These are phyloP conservation scores for Drosophila pseudoobscura DNA, from an alignment of 1,140 invertebrate genomes.

Conservation along the genomic window DNA sequence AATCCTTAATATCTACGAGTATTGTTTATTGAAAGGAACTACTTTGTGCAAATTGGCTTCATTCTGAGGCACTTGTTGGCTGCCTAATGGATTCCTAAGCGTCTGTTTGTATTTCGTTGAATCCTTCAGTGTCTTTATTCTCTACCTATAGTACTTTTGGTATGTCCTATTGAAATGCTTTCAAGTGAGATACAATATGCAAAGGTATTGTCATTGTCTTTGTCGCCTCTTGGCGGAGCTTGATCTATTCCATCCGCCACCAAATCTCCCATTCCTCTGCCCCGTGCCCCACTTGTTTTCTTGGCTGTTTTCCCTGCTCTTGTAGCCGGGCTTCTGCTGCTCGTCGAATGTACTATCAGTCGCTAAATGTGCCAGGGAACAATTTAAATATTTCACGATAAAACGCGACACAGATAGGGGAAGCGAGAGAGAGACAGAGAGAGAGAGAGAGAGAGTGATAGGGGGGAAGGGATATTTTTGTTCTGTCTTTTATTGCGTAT, in stretches of 20 bases:
- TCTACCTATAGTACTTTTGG: too few relatives aligned
- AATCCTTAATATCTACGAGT: too few relatives aligned
- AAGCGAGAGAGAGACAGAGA: conserved; percentile 17
- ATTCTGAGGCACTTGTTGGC: too few relatives aligned
- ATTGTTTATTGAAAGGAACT: too few relatives aligned
- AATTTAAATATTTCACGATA: conserved; percentile 79
- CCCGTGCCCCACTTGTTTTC: conserved; percentile 41
- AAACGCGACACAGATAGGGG: conserved; percentile 29
- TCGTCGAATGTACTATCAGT: conserved; percentile 72
- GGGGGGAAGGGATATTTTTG: conserved; percentile 33
- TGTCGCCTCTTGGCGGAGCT: conserved; percentile 3
- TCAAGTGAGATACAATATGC: conserved; percentile 15
- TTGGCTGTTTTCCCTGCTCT: conserved; percentile 57
- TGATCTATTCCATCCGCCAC: conserved; percentile 17
- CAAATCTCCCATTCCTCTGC: not conserved
- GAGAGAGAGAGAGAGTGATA: conserved; percentile 21
- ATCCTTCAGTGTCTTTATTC: too few relatives aligned
- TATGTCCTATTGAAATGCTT: conserved; percentile 10
- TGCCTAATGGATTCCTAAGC: too few relatives aligned
- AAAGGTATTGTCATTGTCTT: conserved; percentile 15
- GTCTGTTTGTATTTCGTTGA: too few relatives aligned
- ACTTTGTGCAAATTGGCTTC: too few relatives aligned
- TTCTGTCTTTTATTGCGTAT: conserved; percentile 42
- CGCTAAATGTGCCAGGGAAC: conserved; percentile 52
- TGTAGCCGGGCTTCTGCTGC: conserved; percentile 6